These are phyloP conservation scores for Cladopsammia gracilis DNA, from an alignment of 64 coral and sea anemone species.

Conservation along the genomic window DNA sequence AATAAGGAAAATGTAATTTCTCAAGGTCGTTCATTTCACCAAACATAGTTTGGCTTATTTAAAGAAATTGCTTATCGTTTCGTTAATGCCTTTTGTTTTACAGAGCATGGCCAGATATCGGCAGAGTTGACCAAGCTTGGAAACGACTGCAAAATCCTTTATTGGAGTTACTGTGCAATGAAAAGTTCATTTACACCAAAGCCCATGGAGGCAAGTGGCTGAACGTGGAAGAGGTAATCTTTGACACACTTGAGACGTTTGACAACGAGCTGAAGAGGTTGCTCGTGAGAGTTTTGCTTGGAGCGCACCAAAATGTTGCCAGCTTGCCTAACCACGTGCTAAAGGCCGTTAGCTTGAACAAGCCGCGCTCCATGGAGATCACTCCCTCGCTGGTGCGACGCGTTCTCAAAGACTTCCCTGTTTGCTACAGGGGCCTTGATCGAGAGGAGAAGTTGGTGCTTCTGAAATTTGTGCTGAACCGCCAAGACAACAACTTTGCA, in stretches of 20 bases:
- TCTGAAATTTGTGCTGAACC: constrained; percentile 62
- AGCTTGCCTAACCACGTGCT: constrained; percentile 67
- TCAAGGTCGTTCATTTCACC: too few relatives aligned
- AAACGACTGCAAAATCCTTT: constrained; percentile 64
- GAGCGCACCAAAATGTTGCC: constrained; percentile 63
- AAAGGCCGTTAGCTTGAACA: constrained; percentile 25
- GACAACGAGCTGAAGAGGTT: constrained; percentile 37
- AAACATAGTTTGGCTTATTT: too few relatives aligned
- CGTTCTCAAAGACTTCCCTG: constrained; percentile 21
- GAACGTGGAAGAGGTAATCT: constrained; percentile 51
- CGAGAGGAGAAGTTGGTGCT: constrained; percentile 61
- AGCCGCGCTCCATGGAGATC: constrained; percentile 12
- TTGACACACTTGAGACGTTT: constrained; percentile 56
- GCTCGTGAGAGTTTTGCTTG: constrained; percentile 32
- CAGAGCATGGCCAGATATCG: constrained; percentile 75
- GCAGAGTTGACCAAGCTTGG: constrained; percentile 75
- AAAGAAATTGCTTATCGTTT: too few relatives aligned
- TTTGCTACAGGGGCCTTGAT: constrained; percentile 19
- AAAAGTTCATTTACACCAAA: constrained; percentile 53
- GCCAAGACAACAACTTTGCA: constrained; percentile 26
- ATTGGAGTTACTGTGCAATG: constrained; percentile 38
- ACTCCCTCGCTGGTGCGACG: constrained; percentile 45
- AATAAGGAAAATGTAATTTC: too few relatives aligned
- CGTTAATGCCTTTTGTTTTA: too few relatives aligned
- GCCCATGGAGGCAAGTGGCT: constrained; percentile 69